Evolutionary conservation across 1,140 invertebrate genomes (phyloP).

Genomic region (Stegodyphus dumicola): DNA sequence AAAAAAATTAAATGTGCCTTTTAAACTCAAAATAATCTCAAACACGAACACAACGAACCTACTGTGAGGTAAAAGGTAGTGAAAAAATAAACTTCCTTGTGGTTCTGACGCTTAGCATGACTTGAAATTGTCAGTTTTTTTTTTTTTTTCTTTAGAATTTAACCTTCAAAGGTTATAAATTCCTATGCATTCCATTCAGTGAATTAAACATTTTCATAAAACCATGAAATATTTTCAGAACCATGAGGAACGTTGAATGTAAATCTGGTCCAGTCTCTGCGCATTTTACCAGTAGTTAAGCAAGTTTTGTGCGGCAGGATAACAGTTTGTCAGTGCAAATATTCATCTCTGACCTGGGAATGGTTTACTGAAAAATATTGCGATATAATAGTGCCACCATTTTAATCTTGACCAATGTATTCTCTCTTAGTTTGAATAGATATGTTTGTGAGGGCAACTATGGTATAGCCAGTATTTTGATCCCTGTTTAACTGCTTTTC

Average conservation of each 20-base stretch:
- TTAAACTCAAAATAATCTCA: not conserved
- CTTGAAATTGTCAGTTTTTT: not conserved
- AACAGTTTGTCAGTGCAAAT: not conserved
- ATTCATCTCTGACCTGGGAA: not conserved
- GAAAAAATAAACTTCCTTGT: not conserved
- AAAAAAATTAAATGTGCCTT: conserved; percentile 9
- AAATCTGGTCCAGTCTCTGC: conserved; percentile 5
- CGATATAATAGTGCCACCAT: conserved; percentile 13
- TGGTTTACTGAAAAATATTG: not conserved
- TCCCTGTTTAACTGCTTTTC: conserved; percentile 12
- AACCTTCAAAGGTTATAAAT: not conserved
- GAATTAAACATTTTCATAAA: not conserved
- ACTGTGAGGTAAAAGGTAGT: conserved; percentile 11
- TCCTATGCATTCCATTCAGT: not conserved
- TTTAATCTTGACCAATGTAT: conserved; percentile 9
- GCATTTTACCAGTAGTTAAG: conserved; percentile 12
- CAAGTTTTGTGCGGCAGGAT: not conserved
- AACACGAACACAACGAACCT: conserved; percentile 27
- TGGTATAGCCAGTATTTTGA: conserved; percentile 10
- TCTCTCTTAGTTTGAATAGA: conserved; percentile 3
- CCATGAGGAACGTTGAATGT: not conserved
- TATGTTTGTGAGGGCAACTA: conserved; percentile 4
- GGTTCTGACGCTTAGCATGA: not conserved
- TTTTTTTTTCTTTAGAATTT: not conserved
- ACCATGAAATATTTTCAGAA: not conserved